A percentile compares a stretch with the other conserved stretches of the same genome.
phyloP scores from a whole-genome alignment of 2,113 vertebrate species.

The Zapus hudsonius region DNA sequence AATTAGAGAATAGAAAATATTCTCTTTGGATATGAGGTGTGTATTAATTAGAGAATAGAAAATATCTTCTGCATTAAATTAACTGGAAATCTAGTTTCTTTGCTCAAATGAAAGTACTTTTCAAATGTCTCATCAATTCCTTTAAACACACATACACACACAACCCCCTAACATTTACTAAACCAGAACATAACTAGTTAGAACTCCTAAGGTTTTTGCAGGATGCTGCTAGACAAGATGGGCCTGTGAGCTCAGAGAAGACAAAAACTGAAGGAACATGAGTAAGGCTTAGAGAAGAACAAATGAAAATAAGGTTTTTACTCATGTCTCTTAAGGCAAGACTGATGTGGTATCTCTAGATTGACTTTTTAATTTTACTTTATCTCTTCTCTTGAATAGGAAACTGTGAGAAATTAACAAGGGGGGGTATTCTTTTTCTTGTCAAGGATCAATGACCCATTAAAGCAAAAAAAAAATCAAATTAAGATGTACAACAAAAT shows the following conservation, averaged over 20 bases:
- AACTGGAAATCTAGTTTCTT: slow-evolving; percentile 35
- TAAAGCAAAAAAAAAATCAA: background rate
- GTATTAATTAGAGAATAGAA: slow-evolving; percentile 3
- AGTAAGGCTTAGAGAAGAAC: background rate
- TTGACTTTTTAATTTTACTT: background rate
- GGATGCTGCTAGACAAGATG: slow-evolving; percentile 14
- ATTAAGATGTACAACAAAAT: slow-evolving; percentile 10
- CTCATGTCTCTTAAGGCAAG: background rate
- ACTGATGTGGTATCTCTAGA: background rate
- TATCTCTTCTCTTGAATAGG: slow-evolving; percentile 1
- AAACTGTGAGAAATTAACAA: background rate
- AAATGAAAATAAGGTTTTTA: slow-evolving; percentile 21
- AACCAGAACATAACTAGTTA: background rate
- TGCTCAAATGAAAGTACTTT: slow-evolving; percentile 46
- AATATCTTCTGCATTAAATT: slow-evolving; percentile 34
- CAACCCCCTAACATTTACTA: background rate
- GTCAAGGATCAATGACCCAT: background rate
- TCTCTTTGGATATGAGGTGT: background rate
- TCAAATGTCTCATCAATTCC: slow-evolving; percentile 27
- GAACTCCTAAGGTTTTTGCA: background rate
- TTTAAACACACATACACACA: background rate
- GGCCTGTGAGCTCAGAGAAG: slow-evolving; percentile 2
- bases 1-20: background rate
- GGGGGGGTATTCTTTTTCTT: slow-evolving; percentile 23
- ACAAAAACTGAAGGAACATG: slow-evolving; percentile 20